phyloP scores from a whole-genome alignment of 30 jellyfish, hydroid and myxozoan genomes.

The Aurelia sp. region DNA sequence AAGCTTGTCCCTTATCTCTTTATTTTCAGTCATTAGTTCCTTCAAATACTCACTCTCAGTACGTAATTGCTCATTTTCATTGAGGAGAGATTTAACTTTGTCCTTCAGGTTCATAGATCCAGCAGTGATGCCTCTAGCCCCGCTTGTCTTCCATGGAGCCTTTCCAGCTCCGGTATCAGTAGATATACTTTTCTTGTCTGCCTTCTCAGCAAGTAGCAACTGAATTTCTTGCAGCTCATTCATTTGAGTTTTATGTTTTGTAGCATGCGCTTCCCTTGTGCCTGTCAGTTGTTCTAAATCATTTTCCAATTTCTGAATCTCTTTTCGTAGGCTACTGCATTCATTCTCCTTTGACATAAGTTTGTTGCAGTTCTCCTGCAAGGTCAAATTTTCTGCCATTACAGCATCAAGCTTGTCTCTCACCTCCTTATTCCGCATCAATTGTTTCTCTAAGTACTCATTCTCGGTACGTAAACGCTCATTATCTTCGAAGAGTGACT shows the following conservation, averaged over 20 bases:
- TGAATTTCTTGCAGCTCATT: background rate
- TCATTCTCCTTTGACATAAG: background rate
- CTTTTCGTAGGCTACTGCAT: background rate
- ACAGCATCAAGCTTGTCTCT: too few relatives aligned
- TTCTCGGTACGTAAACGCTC: background rate
- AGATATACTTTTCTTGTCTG: too few relatives aligned
- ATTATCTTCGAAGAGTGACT: background rate
- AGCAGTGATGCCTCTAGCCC: background rate
- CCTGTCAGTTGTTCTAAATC: background rate
- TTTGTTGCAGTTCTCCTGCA: background rate
- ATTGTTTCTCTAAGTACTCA: too few relatives aligned
- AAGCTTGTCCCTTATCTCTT: background rate
- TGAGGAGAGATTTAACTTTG: background rate
- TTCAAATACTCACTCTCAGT: background rate
- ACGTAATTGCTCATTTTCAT: conserved; percentile 12
- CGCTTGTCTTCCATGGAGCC: background rate
- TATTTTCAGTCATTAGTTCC: background rate
- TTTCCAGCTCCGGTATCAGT: background rate
- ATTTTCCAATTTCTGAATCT: background rate
- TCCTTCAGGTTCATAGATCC: background rate
- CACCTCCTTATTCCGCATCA: background rate
- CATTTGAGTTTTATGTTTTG: too few relatives aligned
- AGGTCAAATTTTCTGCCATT: background rate
- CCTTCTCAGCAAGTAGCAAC: background rate
- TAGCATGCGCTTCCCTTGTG: background rate